phyloP scores from a whole-genome alignment of 2,888 invertebrate genomes.

The Hesperia comma region DNA sequence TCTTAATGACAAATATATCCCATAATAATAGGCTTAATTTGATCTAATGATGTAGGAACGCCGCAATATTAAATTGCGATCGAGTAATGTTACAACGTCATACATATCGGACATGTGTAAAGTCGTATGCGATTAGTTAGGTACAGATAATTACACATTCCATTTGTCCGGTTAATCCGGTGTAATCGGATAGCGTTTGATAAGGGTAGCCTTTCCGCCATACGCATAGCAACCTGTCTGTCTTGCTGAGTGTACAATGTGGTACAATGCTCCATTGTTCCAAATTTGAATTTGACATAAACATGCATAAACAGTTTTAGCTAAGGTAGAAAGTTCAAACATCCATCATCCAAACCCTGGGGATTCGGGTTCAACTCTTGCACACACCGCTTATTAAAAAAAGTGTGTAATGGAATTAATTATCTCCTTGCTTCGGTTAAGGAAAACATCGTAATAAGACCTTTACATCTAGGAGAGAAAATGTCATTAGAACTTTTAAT shows the following conservation, averaged over 20 bases:
- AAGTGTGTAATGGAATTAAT: too few relatives aligned
- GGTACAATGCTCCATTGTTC: slow-evolving; percentile 5
- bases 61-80: slow-evolving; percentile 4
- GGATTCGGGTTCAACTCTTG: too few relatives aligned
- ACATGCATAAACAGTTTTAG: too few relatives aligned
- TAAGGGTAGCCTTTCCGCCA: slow-evolving; percentile 65
- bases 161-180: slow-evolving; percentile 77
- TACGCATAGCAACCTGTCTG: slow-evolving; percentile 46
- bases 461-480: too few relatives aligned
- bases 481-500: too few relatives aligned
- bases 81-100: slow-evolving; percentile 19
- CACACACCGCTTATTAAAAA: too few relatives aligned
- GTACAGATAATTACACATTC: slow-evolving; percentile 80
- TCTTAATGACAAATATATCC: too few relatives aligned
- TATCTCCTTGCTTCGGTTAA: too few relatives aligned
- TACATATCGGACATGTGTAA: slow-evolving; percentile 40
- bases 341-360: too few relatives aligned
- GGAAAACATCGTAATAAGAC: too few relatives aligned
- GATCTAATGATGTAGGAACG: background rate
- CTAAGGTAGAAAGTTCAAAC: too few relatives aligned
- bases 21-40: background rate
- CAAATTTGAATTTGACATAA: slow-evolving; percentile 3
- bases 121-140: slow-evolving; percentile 63
- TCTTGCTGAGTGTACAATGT: slow-evolving; percentile 20
- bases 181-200: slow-evolving; percentile 73